Base-by-base conservation (phyloP, 2,888 invertebrate species). In the Tortrix viridana region DNA sequence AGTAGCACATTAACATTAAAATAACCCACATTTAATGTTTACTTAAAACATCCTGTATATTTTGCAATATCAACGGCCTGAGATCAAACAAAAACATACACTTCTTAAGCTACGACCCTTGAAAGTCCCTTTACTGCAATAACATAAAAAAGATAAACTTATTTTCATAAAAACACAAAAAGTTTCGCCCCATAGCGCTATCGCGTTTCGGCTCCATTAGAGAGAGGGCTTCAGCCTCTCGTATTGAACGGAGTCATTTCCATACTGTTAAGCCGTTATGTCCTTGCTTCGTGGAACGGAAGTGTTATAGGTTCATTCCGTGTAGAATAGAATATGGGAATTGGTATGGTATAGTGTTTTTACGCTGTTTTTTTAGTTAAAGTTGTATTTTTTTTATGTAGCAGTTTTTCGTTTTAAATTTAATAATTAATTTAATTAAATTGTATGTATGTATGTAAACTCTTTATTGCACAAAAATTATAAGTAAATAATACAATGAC, bases 231-330 rank as follows among this genome's bases (percentile, higher is more conserved):
- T 54, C 66, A 64, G 56, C 64, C 63, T 52, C 52, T 63, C 62
- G 62, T 41, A 57, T 56, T 62, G 62, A 57, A 43, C 62, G 66
- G 49, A 66, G 66, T 66, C 67, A 67, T 69, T 67, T 69, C 67
- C 69, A 69, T 69, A 66, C 69, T 69, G 67, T 69, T 69, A 67
- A 69, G 65, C 66, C 65, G 58, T 64, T 60, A 63, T 32, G 66
- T 62, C 59, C 52, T 49, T 66, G 59, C 55, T 63, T 50, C 64
- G 48, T 32, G 65, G 60, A 66, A 60, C 60, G 65, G 61, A 62
- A 62, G 38, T 62, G 62, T 62, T 62, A 62, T 57, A 41, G 56
- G 57, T 41, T 53, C 63, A 48, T 48, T 63, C 53, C 43, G 43
- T 52, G 52, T 53, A 57, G 58, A 63, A 63, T 37, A 23, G 52